A percentile compares a stretch with the other conserved stretches of the same genome.
These are phyloP conservation scores for Erannis defoliaria DNA, from an alignment of 2,888 invertebrate genomes.

Conservation along the genomic window DNA sequence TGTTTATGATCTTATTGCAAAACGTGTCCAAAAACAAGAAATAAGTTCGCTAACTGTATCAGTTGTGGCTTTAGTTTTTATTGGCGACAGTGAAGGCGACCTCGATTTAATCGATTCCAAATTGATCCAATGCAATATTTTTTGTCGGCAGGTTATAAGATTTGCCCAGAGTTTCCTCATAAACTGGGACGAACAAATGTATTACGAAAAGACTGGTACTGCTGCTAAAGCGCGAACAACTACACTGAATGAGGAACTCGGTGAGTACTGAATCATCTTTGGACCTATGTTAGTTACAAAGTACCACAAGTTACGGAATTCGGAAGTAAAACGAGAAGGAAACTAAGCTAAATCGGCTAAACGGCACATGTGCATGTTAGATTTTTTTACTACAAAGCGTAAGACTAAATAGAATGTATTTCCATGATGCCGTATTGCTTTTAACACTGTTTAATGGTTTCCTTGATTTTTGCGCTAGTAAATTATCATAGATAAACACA, in stretches of 20 bases:
- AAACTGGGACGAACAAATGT: conserved; percentile 99
- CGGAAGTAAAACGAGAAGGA: background rate
- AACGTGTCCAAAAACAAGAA: too few species aligned
- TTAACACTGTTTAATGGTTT: too few species aligned
- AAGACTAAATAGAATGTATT: too few species aligned
- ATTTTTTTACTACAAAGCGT: too few species aligned
- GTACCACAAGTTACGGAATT: background rate
- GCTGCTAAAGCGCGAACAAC: conserved; percentile 98
- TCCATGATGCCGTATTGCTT: too few species aligned
- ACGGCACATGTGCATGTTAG: background rate
- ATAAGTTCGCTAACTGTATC: background rate
- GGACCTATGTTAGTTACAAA: background rate
- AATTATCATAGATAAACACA: too few species aligned
- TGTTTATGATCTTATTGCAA: too few species aligned
- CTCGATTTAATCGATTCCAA: conserved; percentile 1
- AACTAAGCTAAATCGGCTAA: background rate
- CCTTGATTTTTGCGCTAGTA: too few species aligned
- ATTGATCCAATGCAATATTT: conserved; percentile 2
- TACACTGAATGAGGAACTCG: conserved; percentile 99
- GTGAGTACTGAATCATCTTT: conserved; percentile 60
- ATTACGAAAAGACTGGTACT: conserved; percentile 95
- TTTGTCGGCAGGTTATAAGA: conserved; percentile 93
- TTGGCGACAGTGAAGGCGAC: conserved; percentile 1
- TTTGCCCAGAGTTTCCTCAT: conserved; percentile 99
- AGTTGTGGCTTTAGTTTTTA: conserved; percentile 2